Conservation (phyloP, 2,888 invertebrate genomes). For the Lasius platythorax region DNA sequence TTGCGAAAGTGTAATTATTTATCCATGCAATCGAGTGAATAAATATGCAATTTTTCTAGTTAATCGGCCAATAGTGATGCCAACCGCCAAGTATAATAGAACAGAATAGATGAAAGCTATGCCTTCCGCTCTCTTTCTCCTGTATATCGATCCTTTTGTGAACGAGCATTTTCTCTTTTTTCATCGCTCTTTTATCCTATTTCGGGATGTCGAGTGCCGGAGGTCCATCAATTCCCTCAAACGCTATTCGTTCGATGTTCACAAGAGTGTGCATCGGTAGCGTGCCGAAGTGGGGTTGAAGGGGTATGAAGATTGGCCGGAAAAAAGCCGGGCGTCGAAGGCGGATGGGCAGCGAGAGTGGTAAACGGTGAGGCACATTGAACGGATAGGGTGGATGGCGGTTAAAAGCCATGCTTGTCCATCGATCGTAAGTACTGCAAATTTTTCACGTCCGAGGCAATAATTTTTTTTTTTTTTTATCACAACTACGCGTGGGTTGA, state of each 20-base stretch:
- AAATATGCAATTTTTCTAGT: not conserved
- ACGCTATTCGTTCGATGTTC: conserved; percentile 68
- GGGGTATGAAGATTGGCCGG: conserved; percentile 61
- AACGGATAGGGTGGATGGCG: conserved; percentile 56
- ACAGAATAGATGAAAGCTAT: conserved; percentile 7
- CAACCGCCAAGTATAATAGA: not conserved
- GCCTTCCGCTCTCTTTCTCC: conserved; percentile 13
- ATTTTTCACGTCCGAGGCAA: conserved; percentile 64
- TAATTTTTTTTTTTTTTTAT: conserved; percentile 53
- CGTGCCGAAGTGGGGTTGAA: conserved; percentile 7
- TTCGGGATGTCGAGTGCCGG: conserved; percentile 60
- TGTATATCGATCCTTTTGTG: conserved; percentile 23
- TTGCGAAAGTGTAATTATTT: not conserved
- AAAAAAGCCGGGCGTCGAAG: conserved; percentile 50
- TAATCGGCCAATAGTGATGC: conserved; percentile 11
- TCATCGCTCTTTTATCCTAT: conserved; percentile 57
- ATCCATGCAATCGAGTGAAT: not conserved
- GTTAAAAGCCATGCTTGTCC: conserved; percentile 70
- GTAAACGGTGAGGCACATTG: conserved; percentile 31
- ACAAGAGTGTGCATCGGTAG: conserved; percentile 61
- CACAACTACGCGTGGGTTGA: not conserved
- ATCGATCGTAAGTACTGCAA: conserved; percentile 67
- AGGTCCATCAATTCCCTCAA: conserved; percentile 73
- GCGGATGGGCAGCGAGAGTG: conserved; percentile 46
- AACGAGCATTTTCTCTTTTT: conserved; percentile 27